Evolutionary conservation across 2,888 invertebrate species (phyloP).

Genomic region (Antheraea assamensis): DNA sequence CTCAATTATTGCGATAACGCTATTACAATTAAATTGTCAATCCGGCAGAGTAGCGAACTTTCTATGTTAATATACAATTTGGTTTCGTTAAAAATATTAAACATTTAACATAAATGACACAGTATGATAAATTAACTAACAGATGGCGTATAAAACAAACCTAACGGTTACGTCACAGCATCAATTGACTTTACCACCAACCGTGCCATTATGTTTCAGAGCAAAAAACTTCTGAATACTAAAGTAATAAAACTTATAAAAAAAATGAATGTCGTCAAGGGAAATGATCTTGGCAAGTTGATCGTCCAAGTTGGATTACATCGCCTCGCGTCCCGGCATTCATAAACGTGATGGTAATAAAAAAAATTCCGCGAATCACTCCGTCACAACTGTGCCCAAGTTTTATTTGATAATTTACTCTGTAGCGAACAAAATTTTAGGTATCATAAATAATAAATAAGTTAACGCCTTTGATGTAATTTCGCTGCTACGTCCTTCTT

Average conservation of each 20-base stretch:
- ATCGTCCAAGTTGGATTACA: constrained; percentile 66
- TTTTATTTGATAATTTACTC: constrained; percentile 57
- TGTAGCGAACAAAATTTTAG: constrained; percentile 35
- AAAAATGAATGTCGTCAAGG: constrained; percentile 50
- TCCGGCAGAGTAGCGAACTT: no score
- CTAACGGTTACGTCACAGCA: no score
- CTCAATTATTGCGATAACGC: no score
- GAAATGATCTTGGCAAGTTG: constrained; percentile 56
- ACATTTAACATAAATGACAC: no score
- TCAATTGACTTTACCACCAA: no score
- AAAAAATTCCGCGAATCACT: constrained; percentile 49
- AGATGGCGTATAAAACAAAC: no score
- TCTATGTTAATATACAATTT: no score
- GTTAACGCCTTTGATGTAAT: constrained; percentile 10
- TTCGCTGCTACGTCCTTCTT: constrained; percentile 9
- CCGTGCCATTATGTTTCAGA: constrained; percentile 21
- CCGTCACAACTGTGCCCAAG: constrained; percentile 44
- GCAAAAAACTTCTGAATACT: constrained; percentile 30
- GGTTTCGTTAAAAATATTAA: no score
- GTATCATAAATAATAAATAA: constrained; percentile 8
- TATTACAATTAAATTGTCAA: no score
- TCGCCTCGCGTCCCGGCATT: constrained; percentile 42
- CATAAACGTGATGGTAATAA: constrained; percentile 62
- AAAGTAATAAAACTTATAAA: constrained; percentile 44
- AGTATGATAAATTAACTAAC: no score